These are phyloP conservation scores for Xiphophorus maculatus DNA, from an alignment of 2,113 vertebrate species.

Conservation along the genomic window DNA sequence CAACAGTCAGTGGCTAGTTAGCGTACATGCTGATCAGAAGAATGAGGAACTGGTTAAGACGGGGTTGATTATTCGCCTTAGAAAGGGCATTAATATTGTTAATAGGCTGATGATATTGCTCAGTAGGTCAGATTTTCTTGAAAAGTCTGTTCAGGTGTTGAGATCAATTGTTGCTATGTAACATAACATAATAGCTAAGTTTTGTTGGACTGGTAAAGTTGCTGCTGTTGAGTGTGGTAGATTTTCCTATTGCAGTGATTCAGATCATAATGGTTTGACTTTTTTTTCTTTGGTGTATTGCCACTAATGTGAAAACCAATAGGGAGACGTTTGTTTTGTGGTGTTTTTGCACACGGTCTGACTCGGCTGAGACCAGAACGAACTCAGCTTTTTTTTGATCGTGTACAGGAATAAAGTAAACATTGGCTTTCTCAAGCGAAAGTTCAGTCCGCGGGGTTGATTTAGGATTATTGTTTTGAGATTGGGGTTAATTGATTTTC, in stretches of 20 bases:
- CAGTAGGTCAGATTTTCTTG: neutral
- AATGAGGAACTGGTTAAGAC: slow-evolving; percentile 63
- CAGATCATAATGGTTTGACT: fast-evolving
- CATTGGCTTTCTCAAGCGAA: neutral
- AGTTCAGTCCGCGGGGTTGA: neutral
- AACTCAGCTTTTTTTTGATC: neutral
- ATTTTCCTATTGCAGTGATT: neutral
- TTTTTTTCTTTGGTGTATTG: too few relatives aligned
- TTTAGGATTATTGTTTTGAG: too few relatives aligned
- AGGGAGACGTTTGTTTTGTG: neutral
- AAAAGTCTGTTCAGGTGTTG: neutral
- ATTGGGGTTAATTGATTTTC: neutral
- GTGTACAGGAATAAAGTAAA: slow-evolving; percentile 4
- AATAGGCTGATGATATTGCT: neutral
- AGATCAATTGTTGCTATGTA: neutral
- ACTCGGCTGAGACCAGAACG: slow-evolving; percentile 31
- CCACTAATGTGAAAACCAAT: neutral
- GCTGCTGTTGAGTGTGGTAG: neutral
- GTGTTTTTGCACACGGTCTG: neutral
- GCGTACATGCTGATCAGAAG: slow-evolving; percentile 54
- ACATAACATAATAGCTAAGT: neutral
- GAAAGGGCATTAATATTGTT: neutral
- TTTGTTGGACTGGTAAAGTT: neutral
- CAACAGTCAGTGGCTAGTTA: slow-evolving; percentile 55
- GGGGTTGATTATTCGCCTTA: slow-evolving; percentile 9